Percentiles rank a stretch among this genome's conserved stretches.
These are phyloP conservation scores for Brenthis hecate DNA, from an alignment of 2,888 invertebrate species.

Conservation along the genomic window DNA sequence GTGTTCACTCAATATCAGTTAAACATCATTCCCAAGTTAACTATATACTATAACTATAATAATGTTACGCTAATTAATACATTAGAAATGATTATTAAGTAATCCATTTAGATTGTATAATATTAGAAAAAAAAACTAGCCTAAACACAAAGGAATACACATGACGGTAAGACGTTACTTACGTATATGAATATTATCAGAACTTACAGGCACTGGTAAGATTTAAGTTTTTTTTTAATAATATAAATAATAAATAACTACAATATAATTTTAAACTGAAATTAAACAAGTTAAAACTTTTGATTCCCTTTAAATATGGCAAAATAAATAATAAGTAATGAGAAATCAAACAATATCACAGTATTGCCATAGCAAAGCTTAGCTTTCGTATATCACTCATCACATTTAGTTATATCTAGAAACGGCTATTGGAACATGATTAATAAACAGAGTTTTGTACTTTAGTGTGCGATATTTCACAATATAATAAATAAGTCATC, in stretches of 20 bases:
- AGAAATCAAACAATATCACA: conserved; percentile 70
- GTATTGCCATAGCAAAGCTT: conserved; percentile 52
- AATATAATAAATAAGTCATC: conserved; percentile 47
- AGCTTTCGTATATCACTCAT: conserved; percentile 43
- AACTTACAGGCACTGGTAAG: conserved; percentile 78
- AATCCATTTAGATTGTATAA: conserved; percentile 37
- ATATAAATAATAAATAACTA: conserved; percentile 45
- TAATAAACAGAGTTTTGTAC: conserved; percentile 68
- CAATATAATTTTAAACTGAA: conserved; percentile 41
- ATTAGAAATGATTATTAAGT: conserved; percentile 31
- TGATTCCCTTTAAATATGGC: conserved; percentile 9
- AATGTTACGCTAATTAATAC: conserved; percentile 32
- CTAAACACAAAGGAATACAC: conserved; percentile 53
- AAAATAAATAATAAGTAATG: conserved; percentile 9
- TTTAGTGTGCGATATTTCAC: conserved; percentile 68
- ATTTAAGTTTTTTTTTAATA: conserved; percentile 40
- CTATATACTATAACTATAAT: conserved; percentile 29
- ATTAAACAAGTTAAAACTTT: conserved; percentile 8
- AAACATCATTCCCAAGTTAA: conserved; percentile 34
- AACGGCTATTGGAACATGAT: conserved; percentile 61
- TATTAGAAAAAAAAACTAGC: conserved; percentile 33
- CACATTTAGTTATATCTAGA: conserved; percentile 38
- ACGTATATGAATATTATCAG: conserved; percentile 71
- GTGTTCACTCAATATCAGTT: conserved; percentile 30
- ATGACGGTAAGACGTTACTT: conserved; percentile 47